Evolutionary conservation across 2,113 vertebrate species (phyloP).

Genomic region (Ochotona curzoniae): DNA sequence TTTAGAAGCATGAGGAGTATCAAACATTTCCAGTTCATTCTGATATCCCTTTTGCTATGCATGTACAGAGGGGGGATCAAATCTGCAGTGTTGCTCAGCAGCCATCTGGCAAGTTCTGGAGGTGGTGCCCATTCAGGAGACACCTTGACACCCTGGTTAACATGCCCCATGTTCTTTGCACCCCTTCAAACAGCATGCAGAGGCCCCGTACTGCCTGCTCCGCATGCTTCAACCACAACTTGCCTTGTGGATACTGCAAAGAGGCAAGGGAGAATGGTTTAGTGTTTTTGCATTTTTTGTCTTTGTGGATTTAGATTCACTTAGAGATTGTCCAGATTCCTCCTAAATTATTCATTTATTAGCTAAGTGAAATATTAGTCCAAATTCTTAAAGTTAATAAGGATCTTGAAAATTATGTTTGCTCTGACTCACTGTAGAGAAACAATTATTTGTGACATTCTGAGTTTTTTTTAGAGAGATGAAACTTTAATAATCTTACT

Average conservation of each 20-base stretch:
- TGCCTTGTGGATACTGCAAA: neutral
- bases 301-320: neutral
- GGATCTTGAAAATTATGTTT: neutral
- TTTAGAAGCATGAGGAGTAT: too few species aligned
- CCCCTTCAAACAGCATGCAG: neutral
- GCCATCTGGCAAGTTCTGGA: neutral
- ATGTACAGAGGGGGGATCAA: neutral
- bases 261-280: neutral
- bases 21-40: neutral
- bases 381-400: slow-evolving; percentile 2
- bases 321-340: neutral
- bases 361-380: neutral
- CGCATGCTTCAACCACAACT: neutral
- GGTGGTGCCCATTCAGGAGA: too few species aligned
- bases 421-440: neutral
- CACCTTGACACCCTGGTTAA: neutral
- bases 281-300: neutral
- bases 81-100: neutral
- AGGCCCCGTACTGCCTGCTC: neutral
- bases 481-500: slow-evolving; percentile 34
- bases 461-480: neutral
- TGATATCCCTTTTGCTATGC: neutral
- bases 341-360: neutral
- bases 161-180: neutral
- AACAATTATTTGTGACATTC: neutral